Conservation (phyloP, 2,888 invertebrate genomes). For the Cylloceria caligata region DNA sequence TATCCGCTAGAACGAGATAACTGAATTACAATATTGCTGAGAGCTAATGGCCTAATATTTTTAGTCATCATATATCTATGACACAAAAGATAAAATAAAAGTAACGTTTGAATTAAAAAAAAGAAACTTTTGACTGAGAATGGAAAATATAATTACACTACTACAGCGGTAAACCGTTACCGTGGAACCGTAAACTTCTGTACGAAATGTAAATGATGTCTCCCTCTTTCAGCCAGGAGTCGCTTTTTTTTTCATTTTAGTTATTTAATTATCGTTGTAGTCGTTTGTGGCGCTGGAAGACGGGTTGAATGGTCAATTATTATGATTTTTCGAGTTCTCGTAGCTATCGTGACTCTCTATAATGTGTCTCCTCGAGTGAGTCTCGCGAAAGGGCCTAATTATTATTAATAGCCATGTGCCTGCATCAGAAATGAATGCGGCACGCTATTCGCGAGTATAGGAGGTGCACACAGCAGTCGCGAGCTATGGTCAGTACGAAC, state of each 20-base stretch:
- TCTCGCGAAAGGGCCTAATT: constrained; percentile 59
- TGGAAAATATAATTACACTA: too few species aligned
- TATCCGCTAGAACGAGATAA: not conserved
- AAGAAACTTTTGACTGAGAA: not conserved
- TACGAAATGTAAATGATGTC: not conserved
- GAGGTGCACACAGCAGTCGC: constrained; percentile 13
- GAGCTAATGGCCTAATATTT: not conserved
- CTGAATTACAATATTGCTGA: not conserved
- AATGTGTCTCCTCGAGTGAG: constrained; percentile 60
- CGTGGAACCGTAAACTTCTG: not conserved
- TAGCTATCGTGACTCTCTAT: constrained; percentile 59
- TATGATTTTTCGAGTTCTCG: constrained; percentile 11
- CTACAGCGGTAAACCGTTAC: not conserved
- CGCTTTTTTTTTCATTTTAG: not conserved
- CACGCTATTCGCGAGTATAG: constrained; percentile 53
- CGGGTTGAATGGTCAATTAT: constrained; percentile 42
- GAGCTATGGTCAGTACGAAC: constrained; percentile 23
- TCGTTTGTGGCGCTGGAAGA: constrained; percentile 8
- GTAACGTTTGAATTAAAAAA: not conserved
- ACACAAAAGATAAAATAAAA: not conserved
- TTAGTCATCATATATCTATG: not conserved
- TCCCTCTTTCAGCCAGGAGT: not conserved
- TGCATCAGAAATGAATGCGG: constrained; percentile 56
- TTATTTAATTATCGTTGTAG: not conserved
- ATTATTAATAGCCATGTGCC: constrained; percentile 64